Percentiles rank a stretch among this genome's conserved stretches.
phyloP scores from a whole-genome alignment of 2,888 invertebrate genomes.

The Lysandra bellargus region DNA sequence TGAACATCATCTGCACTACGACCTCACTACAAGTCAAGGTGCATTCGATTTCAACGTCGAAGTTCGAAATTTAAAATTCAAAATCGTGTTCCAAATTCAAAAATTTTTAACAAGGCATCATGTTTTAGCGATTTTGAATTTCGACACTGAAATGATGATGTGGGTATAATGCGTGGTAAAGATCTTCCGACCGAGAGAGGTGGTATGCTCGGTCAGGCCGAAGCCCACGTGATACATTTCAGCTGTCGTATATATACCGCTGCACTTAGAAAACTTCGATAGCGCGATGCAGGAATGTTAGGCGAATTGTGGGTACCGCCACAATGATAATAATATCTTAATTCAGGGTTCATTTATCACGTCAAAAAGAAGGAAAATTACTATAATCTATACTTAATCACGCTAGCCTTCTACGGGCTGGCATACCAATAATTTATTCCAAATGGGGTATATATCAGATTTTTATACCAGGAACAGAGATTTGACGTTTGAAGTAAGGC shows the following conservation, averaged over 20 bases:
- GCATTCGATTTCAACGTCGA: not conserved
- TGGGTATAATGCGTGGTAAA: too few relatives aligned
- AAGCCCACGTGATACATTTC: too few relatives aligned
- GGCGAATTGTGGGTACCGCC: too few relatives aligned
- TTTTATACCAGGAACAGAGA: conserved; percentile 40
- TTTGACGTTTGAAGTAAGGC: conserved; percentile 69
- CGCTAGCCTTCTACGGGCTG: not conserved
- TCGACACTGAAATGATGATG: not conserved
- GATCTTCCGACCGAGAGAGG: too few relatives aligned
- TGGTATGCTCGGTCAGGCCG: too few relatives aligned
- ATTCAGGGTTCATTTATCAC: not conserved
- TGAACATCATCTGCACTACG: not conserved
- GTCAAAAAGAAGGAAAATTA: not conserved
- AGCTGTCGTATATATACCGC: too few relatives aligned
- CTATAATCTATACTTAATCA: not conserved
- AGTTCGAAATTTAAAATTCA: not conserved
- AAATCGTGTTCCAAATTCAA: not conserved
- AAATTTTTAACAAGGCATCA: too few relatives aligned
- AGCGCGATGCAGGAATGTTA: too few relatives aligned
- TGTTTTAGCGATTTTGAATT: too few relatives aligned
- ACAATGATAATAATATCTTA: too few relatives aligned
- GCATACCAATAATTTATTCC: not conserved
- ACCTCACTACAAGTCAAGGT: not conserved
- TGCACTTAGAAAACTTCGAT: too few relatives aligned
- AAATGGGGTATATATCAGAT: conserved; percentile 9